Conservation (phyloP, 2,113 vertebrate genomes). For the Macroglossus sobrinus region DNA sequence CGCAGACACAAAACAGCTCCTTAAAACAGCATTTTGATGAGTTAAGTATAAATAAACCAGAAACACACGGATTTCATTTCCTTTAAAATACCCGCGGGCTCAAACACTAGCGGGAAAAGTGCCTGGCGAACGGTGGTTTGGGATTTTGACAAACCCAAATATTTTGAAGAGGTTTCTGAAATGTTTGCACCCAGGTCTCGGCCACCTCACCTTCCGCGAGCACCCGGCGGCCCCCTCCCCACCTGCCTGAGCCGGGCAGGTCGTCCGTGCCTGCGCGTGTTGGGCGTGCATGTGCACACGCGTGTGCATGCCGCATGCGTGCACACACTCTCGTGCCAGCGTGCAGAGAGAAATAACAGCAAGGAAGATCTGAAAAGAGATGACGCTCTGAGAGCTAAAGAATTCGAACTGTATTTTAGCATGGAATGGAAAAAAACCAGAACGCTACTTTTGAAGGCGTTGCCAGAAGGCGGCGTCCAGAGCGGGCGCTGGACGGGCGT, state of each 20-base stretch:
- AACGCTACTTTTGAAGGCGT: neutral
- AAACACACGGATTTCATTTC: slow-evolving; percentile 80
- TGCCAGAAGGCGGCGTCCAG: neutral
- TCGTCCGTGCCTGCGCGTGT: rapidly evolving
- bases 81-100: slow-evolving; percentile 76
- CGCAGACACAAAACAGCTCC: slow-evolving; percentile 72
- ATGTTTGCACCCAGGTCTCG: slow-evolving; percentile 64
- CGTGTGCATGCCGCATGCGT: rapidly evolving
- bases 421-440: neutral
- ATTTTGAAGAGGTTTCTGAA: slow-evolving; percentile 72
- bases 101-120: slow-evolving; percentile 68
- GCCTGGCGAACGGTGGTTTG: slow-evolving; percentile 71
- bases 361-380: neutral
- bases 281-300: rapidly evolving
- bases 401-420: neutral
- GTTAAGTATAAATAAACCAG: slow-evolving; percentile 81
- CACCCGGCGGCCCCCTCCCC: neutral
- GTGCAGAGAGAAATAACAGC: neutral
- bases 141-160: slow-evolving; percentile 75
- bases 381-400: neutral
- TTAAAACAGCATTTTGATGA: slow-evolving; percentile 78
- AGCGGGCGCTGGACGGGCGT: neutral
- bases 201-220: neutral
- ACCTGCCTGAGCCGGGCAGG: neutral
- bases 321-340: rapidly evolving